Evolutionary conservation across 2,888 invertebrate species (phyloP).

Genomic region (Allophyes oxyacanthae): DNA sequence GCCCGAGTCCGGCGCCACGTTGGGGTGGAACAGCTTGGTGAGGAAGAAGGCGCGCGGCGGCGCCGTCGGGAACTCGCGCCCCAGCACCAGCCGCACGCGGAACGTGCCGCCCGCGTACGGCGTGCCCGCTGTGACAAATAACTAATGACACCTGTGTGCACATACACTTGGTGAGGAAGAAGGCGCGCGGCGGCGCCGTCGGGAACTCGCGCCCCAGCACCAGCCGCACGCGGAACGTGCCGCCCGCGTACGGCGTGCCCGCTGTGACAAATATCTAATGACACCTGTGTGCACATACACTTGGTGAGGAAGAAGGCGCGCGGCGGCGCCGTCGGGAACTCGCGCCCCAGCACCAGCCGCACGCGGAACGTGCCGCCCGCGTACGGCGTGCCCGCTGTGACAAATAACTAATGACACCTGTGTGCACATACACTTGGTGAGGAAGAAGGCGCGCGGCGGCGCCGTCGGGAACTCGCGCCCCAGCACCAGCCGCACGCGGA

Average conservation of each 20-base stretch:
- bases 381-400: constrained; percentile 96
- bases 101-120: constrained; percentile 97
- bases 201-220: constrained; percentile 98
- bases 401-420: background rate
- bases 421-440: constrained; percentile 92
- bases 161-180: constrained; percentile 96
- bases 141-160: background rate
- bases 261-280: constrained; percentile 81
- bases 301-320: constrained; percentile 98
- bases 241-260: constrained; percentile 97
- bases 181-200: constrained; percentile 96
- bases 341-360: constrained; percentile 96
- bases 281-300: constrained; percentile 50
- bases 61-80: constrained; percentile 97
- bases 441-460: constrained; percentile 97
- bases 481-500: constrained; percentile 96
- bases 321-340: constrained; percentile 97
- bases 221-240: constrained; percentile 96
- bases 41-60: constrained; percentile 98
- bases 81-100: constrained; percentile 96
- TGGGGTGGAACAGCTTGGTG: constrained; percentile 99
- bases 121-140: constrained; percentile 92
- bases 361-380: constrained; percentile 96
- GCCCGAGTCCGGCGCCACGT: constrained; percentile 95
- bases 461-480: constrained; percentile 97